phyloP scores from a whole-genome alignment of 2,113 vertebrate genomes.

The Asarcornis scutulata region DNA sequence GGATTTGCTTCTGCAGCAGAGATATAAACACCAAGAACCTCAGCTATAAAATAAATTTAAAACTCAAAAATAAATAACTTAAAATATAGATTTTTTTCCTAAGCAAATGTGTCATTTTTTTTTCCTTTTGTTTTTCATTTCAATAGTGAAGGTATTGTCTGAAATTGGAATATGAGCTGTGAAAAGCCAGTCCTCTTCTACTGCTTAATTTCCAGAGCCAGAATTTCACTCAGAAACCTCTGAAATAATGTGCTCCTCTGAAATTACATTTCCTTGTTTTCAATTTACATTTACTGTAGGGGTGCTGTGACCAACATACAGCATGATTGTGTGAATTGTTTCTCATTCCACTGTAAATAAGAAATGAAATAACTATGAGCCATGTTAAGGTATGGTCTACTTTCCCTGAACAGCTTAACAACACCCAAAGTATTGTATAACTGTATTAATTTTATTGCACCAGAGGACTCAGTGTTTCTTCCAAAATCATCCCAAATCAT shows the following conservation, averaged over 20 bases:
- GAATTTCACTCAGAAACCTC: not conserved
- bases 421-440: not conserved
- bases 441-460: not conserved
- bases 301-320: not conserved
- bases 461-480: not conserved
- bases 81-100: not conserved
- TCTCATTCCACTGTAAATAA: not conserved
- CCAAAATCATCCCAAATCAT: not conserved
- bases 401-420: not conserved
- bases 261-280: not conserved
- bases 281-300: not conserved
- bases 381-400: not conserved
- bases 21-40: not conserved
- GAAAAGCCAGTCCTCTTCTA: not conserved
- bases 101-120: fast-evolving
- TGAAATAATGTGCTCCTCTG: not conserved
- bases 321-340: not conserved
- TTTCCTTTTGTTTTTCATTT: not conserved
- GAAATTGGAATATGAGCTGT: not conserved
- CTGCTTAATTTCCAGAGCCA: not conserved
- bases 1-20: not conserved
- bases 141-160: fast-evolving
- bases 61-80: not conserved
- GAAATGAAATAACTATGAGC: not conserved
- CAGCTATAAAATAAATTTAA: not conserved